Evolutionary conservation across 1,140 invertebrate genomes (phyloP), one percentile per base, ranked within the genome.

Genomic region (Pentalonia nigronervosa): DNA sequence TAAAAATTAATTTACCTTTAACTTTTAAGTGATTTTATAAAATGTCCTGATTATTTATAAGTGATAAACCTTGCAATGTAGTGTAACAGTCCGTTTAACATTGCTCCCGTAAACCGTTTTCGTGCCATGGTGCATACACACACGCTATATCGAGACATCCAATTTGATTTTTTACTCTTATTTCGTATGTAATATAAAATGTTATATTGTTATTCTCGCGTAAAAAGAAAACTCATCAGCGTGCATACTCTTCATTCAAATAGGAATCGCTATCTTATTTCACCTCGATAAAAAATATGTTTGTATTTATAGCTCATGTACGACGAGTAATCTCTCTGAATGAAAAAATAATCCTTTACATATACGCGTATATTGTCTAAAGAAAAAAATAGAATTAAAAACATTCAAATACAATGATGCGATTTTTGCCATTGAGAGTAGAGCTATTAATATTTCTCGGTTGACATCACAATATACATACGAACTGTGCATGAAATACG

Each of bases 21-120:
- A 11, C 36, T 84, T 84, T 84, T 84, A 84, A 84, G 36, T 45
- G 41, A 30, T 84, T 84, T 84, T 84, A 84, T 45, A 30, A 41
- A 84, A 84, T 45, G 36, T n/a, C 60, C 60, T 76, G 14, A 76
- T 76, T 84, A 84, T 84, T 84, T 41, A 76, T 76, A 84, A 84
- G 34, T 84, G 36, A 17, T 50, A 48, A 87, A 87, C 11, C 45
- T 87, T 87, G 11, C 41, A 47, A 25, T 20, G 25, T n/a, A 17
- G 14, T 87, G 14, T 87, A 47, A 45, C 17, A 14, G 36, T 48
- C 30, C n/a, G 84, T 47, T 87, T 30, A 87, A 47, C 83, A 86
- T 45, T 8, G n/a, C 34, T 83, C 36, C 81, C 21, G 34, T 34
- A 23, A 7, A 41, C 34, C 45, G 23, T 84, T 84, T 83, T 7